Conservation (phyloP, 23 tunicate species). For the Trididemnum nubilum region DNA sequence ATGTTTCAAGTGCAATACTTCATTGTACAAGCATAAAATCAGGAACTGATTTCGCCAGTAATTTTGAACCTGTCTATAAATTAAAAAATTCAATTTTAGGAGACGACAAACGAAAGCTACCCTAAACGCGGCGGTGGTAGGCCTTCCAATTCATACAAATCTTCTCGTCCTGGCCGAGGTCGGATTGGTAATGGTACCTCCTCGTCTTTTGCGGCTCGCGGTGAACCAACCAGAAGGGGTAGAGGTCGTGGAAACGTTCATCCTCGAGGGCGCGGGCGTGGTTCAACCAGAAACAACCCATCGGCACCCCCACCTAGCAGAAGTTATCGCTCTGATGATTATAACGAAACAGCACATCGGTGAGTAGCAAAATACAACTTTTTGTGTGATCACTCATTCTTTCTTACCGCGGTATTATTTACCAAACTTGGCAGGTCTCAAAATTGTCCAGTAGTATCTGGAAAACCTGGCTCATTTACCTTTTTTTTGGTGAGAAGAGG, state of each 20-base stretch:
- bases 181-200: neutral
- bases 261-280: constrained; percentile 56
- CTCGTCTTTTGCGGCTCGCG: constrained; percentile 54
- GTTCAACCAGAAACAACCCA: constrained; percentile 11
- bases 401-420: too few relatives aligned
- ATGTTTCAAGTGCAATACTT: too few relatives aligned
- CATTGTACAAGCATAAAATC: too few relatives aligned
- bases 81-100: too few relatives aligned
- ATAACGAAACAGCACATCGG: constrained; percentile 20
- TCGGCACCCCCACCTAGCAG: constrained; percentile 53
- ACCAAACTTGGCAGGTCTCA: too few relatives aligned
- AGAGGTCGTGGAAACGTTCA: constrained; percentile 39
- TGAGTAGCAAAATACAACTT: constrained; percentile 7
- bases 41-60: too few relatives aligned
- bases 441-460: too few relatives aligned
- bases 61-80: too few relatives aligned
- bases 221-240: constrained; percentile 77
- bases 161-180: constrained; percentile 14
- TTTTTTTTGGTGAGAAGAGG: too few relatives aligned
- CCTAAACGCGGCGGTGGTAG: neutral
- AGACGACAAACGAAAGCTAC: neutral
- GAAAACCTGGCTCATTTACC: too few relatives aligned
- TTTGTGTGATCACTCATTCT: too few relatives aligned
- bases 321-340: constrained; percentile 18
- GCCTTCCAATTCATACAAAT: neutral